Percentiles rank a stretch among this genome's conserved stretches.
phyloP scores from a whole-genome alignment of 1,140 invertebrate species.

The Phenacoccus solenopsis region DNA sequence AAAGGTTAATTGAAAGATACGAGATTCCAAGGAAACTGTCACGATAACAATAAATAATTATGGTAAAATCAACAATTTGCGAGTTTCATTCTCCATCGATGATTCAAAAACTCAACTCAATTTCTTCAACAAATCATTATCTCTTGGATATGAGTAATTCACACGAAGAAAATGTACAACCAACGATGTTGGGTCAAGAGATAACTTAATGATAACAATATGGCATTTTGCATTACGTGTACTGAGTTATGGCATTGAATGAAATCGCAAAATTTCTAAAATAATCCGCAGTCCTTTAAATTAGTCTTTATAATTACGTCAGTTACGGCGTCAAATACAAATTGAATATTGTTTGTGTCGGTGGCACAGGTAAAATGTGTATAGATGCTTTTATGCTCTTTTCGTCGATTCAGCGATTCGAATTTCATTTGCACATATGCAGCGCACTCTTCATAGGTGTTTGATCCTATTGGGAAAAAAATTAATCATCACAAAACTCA shows the following conservation, averaged over 20 bases:
- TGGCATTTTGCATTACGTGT: neutral
- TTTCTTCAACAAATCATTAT: neutral
- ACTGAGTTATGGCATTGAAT: neutral
- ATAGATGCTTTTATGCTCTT: conserved; percentile 81
- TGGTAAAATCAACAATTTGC: neutral
- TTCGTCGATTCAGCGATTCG: conserved; percentile 72
- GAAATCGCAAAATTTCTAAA: conserved; percentile 36
- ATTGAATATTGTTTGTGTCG: conserved; percentile 81
- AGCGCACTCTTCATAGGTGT: conserved; percentile 74
- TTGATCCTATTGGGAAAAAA: conserved; percentile 47
- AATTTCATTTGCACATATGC: conserved; percentile 82
- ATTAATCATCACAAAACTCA: neutral
- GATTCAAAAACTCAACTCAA: neutral
- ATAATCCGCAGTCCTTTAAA: conserved; percentile 80
- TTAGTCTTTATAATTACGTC: conserved; percentile 91
- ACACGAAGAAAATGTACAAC: neutral
- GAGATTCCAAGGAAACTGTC: no score
- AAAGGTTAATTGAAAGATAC: conserved; percentile 28
- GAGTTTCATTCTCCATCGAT: neutral
- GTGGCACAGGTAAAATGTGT: conserved; percentile 87
- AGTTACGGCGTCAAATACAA: conserved; percentile 83
- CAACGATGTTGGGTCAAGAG: neutral
- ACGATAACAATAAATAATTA: neutral
- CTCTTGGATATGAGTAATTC: neutral
- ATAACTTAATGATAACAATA: neutral